Evolutionary conservation across 1,140 invertebrate species (phyloP), one percentile per base, ranked within the genome.

Genomic region (Ganaspis sp.): DNA sequence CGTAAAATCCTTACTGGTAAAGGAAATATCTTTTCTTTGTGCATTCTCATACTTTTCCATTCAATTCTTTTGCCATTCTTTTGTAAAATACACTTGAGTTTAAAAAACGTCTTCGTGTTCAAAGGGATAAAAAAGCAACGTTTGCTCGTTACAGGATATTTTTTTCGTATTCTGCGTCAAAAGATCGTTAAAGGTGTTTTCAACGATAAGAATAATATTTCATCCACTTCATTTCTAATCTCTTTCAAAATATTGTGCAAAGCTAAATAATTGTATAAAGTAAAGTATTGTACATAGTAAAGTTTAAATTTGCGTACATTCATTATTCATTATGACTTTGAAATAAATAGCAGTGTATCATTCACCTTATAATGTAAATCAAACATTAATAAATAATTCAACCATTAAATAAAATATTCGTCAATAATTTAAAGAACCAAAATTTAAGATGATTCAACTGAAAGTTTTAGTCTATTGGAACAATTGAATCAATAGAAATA

Each of bases 131-230:
- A 58, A 58, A 58, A 58, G 53, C 53, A 58, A 26, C 53, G 53
- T 58, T 58, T 12, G 53, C 53, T 58, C 53, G 53, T 58, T 58
- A 58, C 53, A 19, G 21, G 53, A 58, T 21, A 58, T 26, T 58
- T 58, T 21, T 58, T 26, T 58, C 21, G 21, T 58, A 58, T 45
- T 15, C 15, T 15, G 12, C 42, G 15, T 58, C 53, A 58, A 58
- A 58, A 17, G 53, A 58, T 58, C 53, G 12, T 58, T 58, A 58
- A 45, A 4, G 53, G 21, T 26, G 21, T 26, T 26, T 26, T 58
- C 12, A 26, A 12, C 11, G 12, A 58, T 26, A 26, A 26, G 15
- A 58, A 58, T 8, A 58, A 58, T 26, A 45, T n/a, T 45, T 45
- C 42, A 45, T 15, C 1, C 42, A 45, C 42, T 4, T 15, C 11